Evolutionary conservation across 2,113 vertebrate genomes (phyloP), one percentile per base, ranked within the genome.

Genomic region (Platanista minor): DNA sequence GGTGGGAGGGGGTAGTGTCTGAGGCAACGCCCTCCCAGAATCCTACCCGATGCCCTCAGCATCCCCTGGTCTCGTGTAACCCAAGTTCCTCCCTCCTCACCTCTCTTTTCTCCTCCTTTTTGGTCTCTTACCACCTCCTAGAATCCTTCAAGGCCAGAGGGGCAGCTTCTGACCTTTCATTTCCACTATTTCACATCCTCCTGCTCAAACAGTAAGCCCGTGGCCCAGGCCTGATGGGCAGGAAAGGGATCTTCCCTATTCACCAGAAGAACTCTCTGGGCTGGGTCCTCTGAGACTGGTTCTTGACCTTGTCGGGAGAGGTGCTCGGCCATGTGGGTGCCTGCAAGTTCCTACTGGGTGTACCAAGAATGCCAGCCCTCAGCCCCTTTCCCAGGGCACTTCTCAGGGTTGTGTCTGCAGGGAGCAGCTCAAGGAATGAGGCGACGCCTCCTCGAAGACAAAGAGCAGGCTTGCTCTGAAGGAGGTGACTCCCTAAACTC

Each of bases 71-170:
- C 94, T 46, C 23, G 6, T 29, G 20, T 21, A 46, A 46, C 39
- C 15, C 25, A 64, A 0, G 1, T 36, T 1, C 8, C 4, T 31
- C 0, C 61, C 5, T 64, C 77, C 2, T 2, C 4, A 25, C 57
- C 27, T 13, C 43, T 11, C 2, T 11, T 5, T 23, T 69, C n/a
- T 33, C 31, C 14, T 15, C 36, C 27, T 23, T 8, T 74, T 18
- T 59, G 31, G 23, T 57, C 20, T 57, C 78, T 33, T 27, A 31
- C 25, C 61, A 25, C 25, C 8, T 62, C 64, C 59, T 57, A 52
- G 4, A 62, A 17, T 20, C 41, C 69, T 57, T 54, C 57, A 17
- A 25, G 72, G 23, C 27, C 25, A 14, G 46, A 12, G 66, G 23
- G 20, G 49, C 5, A 9, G 18, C 33, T n/a, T 23, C 36, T 77